Percentiles rank a stretch among this genome's conserved stretches.
phyloP scores from a whole-genome alignment of 2,797 vertebrate genomes.

The Sitta carolinensis region DNA sequence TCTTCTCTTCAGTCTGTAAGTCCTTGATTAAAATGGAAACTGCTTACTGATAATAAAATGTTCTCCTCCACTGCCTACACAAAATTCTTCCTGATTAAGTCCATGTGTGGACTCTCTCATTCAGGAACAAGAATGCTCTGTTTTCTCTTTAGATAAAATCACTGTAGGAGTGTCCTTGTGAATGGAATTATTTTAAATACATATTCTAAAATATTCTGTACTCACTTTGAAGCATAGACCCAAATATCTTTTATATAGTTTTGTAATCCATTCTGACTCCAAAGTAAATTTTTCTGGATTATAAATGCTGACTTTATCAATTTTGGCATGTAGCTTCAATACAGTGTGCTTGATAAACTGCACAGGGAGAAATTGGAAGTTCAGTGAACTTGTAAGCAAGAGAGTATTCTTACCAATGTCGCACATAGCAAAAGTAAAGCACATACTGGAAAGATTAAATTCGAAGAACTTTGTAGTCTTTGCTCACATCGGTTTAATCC shows the following conservation, averaged over 20 bases:
- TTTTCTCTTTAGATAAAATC: conserved; percentile 21
- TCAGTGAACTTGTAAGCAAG: neutral
- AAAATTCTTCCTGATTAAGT: conserved; percentile 45
- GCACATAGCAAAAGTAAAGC: neutral
- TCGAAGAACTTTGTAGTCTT: neutral
- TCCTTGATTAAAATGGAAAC: conserved; percentile 7
- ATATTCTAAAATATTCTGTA: neutral
- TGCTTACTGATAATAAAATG: conserved; percentile 27
- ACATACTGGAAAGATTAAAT: neutral
- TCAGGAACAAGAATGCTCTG: conserved; percentile 39
- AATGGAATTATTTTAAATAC: conserved; percentile 12
- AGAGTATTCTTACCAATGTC: neutral
- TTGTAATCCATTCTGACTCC: neutral
- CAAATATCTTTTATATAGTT: neutral
- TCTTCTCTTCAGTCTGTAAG: neutral
- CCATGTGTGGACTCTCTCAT: conserved; percentile 42
- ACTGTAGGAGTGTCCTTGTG: neutral
- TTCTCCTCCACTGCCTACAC: conserved; percentile 33
- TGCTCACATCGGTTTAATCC: neutral
- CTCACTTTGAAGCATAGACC: neutral
- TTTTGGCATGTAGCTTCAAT: neutral
- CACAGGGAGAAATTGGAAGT: neutral
- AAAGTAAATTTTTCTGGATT: neutral
- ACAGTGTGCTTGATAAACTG: neutral
- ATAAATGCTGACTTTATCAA: neutral